Evolutionary conservation across 2,888 invertebrate species (phyloP).

Genomic region (Leucoptera coffeella): DNA sequence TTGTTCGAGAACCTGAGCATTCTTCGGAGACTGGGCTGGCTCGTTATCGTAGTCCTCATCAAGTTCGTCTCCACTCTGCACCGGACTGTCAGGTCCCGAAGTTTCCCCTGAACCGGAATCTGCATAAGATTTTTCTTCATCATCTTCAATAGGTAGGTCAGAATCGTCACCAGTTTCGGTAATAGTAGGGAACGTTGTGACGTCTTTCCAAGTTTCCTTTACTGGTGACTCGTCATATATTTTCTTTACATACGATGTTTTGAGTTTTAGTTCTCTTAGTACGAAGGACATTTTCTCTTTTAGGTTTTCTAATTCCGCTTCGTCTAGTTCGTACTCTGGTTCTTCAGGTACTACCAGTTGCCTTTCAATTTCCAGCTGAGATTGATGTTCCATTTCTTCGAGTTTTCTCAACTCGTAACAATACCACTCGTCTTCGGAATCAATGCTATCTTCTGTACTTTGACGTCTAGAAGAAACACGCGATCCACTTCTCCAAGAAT

Average conservation of each 20-base stretch:
- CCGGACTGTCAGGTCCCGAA: constrained; percentile 83
- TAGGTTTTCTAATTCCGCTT: constrained; percentile 61
- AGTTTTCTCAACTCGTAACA: constrained; percentile 82
- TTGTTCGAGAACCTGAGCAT: constrained; percentile 12
- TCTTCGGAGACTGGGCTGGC: constrained; percentile 33
- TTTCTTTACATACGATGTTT: constrained; percentile 48
- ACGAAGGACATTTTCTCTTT: constrained; percentile 79
- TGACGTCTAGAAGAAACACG: constrained; percentile 80
- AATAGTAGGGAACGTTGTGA: constrained; percentile 41
- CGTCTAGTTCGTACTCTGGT: constrained; percentile 48
- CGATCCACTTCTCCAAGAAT: constrained; percentile 82
- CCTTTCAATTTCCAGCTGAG: constrained; percentile 59
- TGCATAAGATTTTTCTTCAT: constrained; percentile 38
- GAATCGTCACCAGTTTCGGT: constrained; percentile 29
- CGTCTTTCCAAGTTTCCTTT: constrained; percentile 37
- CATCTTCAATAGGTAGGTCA: constrained; percentile 18
- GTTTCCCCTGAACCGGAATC: constrained; percentile 77
- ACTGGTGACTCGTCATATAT: constrained; percentile 30
- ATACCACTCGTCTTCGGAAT: constrained; percentile 91
- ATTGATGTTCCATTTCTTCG: constrained; percentile 78
- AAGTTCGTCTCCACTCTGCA: constrained; percentile 64
- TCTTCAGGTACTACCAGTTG: constrained; percentile 56
- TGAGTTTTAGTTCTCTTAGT: constrained; percentile 65
- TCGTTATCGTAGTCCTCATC: constrained; percentile 64
- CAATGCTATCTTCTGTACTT: constrained; percentile 89